phyloP scores from a whole-genome alignment of 2,113 vertebrate species.

The Gopherus evgoodei region DNA sequence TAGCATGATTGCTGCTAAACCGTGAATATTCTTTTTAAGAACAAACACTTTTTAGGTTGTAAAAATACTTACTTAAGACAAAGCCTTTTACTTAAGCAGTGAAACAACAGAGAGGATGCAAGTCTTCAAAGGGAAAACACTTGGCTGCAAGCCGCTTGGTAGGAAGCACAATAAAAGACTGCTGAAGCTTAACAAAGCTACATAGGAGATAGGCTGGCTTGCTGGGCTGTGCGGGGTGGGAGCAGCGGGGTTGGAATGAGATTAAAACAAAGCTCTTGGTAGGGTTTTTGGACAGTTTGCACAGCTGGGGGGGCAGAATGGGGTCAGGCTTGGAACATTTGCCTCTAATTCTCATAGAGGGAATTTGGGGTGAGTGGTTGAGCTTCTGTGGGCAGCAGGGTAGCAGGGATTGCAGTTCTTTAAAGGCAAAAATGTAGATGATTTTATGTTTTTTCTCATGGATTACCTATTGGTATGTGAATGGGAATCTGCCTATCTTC shows the following conservation, averaged over 20 bases:
- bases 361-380: background rate
- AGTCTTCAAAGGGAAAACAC: constrained; percentile 56
- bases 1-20: background rate
- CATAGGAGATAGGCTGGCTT: constrained; percentile 44
- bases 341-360: background rate
- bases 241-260: constrained; percentile 51
- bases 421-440: background rate
- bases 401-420: background rate
- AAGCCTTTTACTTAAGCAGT: constrained; percentile 34
- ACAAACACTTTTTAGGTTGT: background rate
- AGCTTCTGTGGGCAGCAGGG: background rate
- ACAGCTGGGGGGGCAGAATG: constrained; percentile 38
- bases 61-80: constrained; percentile 43
- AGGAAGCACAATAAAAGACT: constrained; percentile 63
- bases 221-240: constrained; percentile 41
- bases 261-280: constrained; percentile 55
- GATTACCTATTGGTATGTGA: background rate
- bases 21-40: constrained; percentile 39
- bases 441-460: background rate
- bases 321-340: background rate
- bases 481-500: background rate
- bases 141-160: constrained; percentile 28
- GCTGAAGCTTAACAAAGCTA: constrained; percentile 53
- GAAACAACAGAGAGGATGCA: background rate
- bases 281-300: constrained; percentile 5